Conservation (phyloP, 37 sponge, comb jelly and placozoan genomes). For the Haliclona indistincta region DNA sequence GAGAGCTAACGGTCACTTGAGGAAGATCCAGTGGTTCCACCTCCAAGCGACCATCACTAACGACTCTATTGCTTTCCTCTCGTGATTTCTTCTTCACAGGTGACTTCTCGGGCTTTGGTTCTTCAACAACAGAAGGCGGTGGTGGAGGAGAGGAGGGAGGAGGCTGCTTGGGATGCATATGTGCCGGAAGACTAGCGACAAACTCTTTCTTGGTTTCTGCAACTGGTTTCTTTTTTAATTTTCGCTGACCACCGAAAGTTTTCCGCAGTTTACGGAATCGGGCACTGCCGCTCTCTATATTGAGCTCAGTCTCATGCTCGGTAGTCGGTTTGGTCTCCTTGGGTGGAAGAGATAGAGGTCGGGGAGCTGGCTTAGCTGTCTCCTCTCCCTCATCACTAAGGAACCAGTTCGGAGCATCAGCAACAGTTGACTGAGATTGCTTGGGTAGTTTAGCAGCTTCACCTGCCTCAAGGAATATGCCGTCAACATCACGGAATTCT, state of each 20-base stretch:
- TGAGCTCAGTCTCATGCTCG: background rate
- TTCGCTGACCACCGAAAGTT: too few relatives aligned
- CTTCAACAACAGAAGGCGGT: background rate
- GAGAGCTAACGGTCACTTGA: background rate
- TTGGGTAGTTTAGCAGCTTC: conserved; percentile 16
- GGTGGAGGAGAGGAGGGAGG: background rate
- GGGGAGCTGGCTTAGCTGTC: too few relatives aligned
- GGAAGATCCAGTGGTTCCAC: background rate
- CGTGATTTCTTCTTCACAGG: background rate
- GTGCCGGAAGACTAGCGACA: too few relatives aligned
- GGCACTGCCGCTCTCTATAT: background rate
- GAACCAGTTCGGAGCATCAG: conserved; percentile 68
- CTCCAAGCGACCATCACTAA: background rate
- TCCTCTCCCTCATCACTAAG: conserved; percentile 14
- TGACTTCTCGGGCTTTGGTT: too few relatives aligned
- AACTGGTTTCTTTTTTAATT: too few relatives aligned
- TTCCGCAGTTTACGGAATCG: background rate
- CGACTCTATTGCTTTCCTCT: background rate
- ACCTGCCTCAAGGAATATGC: conserved; percentile 63
- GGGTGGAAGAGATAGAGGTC: background rate
- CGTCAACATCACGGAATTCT: conserved; percentile 51
- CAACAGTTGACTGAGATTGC: conserved; percentile 9
- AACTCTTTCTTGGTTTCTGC: too few relatives aligned
- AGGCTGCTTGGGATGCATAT: too few relatives aligned
- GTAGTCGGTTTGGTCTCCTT: too few relatives aligned